phyloP scores from a whole-genome alignment of 2,797 vertebrate species.

The Phylloscopus collybita region DNA sequence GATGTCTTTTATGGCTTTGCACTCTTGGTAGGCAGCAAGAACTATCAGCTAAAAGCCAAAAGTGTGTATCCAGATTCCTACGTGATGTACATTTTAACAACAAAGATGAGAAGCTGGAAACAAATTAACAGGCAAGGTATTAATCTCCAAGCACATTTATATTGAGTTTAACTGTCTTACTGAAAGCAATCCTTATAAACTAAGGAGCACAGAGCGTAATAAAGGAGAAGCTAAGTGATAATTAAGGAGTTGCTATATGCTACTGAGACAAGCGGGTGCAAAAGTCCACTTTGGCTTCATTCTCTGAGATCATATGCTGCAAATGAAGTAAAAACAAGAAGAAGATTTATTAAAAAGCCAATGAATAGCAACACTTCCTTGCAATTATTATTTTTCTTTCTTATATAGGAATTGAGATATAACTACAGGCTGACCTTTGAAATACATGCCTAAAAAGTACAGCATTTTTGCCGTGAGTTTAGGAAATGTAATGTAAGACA shows the following conservation, averaged over 20 bases:
- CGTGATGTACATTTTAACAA: neutral
- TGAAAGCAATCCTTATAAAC: neutral
- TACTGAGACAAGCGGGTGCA: neutral
- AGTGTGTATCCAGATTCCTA: neutral
- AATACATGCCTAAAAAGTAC: neutral
- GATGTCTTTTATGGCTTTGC: neutral
- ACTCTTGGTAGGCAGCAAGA: neutral
- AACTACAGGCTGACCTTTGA: neutral
- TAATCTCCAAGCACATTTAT: neutral
- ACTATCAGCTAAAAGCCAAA: neutral
- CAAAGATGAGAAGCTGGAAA: neutral
- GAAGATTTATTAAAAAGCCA: neutral
- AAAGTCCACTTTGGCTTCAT: neutral
- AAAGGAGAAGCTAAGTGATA: neutral
- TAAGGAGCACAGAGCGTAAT: neutral
- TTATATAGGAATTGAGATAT: neutral
- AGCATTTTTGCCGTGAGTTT: neutral
- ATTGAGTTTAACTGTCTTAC: neutral
- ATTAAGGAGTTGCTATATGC: neutral
- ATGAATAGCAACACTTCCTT: neutral
- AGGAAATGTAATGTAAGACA: neutral
- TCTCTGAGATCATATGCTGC: neutral
- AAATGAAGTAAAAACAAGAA: conserved; percentile 8
- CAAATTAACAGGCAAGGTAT: neutral
- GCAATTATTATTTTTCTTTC: conserved; percentile 2